A percentile compares a stretch with the other conserved stretches of the same genome.
Conservation (phyloP, 2,888 invertebrate species). For the Drosophila antonietae region DNA sequence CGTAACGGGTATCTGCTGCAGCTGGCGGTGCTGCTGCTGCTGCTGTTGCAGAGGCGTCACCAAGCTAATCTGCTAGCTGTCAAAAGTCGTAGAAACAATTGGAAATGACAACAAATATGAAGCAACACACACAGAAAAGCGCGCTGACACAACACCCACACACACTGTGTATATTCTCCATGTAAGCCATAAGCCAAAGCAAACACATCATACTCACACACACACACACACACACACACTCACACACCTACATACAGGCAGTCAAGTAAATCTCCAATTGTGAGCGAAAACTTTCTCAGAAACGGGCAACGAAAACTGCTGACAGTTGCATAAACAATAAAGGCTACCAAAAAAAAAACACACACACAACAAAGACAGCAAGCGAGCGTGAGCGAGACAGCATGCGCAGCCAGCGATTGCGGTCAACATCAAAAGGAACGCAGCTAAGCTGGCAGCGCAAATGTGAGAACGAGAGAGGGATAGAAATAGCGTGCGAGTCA, state of each 20-base stretch:
- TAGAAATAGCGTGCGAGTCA: neutral
- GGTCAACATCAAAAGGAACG: constrained; percentile 71
- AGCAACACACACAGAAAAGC: constrained; percentile 45
- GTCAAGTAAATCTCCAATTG: constrained; percentile 56
- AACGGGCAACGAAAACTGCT: constrained; percentile 67
- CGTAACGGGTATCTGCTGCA: constrained; percentile 9
- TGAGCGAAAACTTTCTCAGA: constrained; percentile 54
- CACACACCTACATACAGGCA: constrained; percentile 4
- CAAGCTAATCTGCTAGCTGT: constrained; percentile 74
- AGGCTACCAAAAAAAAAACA: constrained; percentile 33
- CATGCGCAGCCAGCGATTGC: constrained; percentile 57
- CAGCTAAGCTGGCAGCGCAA: constrained; percentile 13
- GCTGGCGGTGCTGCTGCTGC: constrained; percentile 20
- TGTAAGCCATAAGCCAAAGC: constrained; percentile 45
- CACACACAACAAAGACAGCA: neutral
- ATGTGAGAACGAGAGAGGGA: neutral
- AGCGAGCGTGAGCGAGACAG: constrained; percentile 20
- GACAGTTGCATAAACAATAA: constrained; percentile 79
- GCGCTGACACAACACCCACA: constrained; percentile 2
- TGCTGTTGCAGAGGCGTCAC: constrained; percentile 59
- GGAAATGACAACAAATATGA: constrained; percentile 76
- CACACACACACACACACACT: constrained; percentile 13
- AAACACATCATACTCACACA: constrained; percentile 33
- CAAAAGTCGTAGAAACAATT: constrained; percentile 76
- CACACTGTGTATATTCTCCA: constrained; percentile 34